Evolutionary conservation across 2,888 invertebrate genomes (phyloP).

Genomic region (Hyles lineata): DNA sequence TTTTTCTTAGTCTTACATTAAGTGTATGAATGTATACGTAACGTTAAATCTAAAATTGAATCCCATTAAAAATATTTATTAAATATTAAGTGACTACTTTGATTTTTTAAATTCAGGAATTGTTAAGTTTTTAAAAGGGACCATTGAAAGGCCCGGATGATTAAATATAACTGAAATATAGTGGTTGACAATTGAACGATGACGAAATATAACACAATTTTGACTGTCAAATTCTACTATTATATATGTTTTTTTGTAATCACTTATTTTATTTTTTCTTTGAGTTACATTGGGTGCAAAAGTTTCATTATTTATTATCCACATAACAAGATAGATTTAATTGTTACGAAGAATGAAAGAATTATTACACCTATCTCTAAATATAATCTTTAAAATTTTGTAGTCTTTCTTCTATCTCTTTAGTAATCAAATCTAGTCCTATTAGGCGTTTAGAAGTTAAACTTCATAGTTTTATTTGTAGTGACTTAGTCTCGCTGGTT

Average conservation of each 20-base stretch:
- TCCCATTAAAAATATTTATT: too few relatives aligned
- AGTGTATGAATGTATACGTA: conserved; percentile 38
- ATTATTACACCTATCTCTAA: conserved; percentile 11
- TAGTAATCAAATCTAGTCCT: conserved; percentile 34
- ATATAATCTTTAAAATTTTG: conserved; percentile 21
- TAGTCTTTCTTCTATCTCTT: conserved; percentile 31
- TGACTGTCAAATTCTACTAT: neutral
- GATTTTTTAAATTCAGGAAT: neutral
- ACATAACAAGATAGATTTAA: neutral
- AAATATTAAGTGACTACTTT: neutral
- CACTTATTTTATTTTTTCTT: too few relatives aligned
- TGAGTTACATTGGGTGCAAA: too few relatives aligned
- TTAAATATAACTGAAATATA: too few relatives aligned
- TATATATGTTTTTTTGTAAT: neutral
- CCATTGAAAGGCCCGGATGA: too few relatives aligned
- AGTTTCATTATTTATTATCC: too few relatives aligned
- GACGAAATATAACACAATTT: neutral
- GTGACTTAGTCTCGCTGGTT: conserved; percentile 38
- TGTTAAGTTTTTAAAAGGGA: too few relatives aligned
- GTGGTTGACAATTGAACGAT: too few relatives aligned
- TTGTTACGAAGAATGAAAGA: neutral
- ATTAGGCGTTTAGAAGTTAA: conserved; percentile 39
- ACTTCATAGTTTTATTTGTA: conserved; percentile 33
- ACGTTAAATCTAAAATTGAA: conserved; percentile 9
- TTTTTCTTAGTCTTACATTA: conserved; percentile 61